Evolutionary conservation across 2,888 invertebrate genomes (phyloP), one percentile per base, ranked within the genome.

Genomic region (Cryptus viduatorius): DNA sequence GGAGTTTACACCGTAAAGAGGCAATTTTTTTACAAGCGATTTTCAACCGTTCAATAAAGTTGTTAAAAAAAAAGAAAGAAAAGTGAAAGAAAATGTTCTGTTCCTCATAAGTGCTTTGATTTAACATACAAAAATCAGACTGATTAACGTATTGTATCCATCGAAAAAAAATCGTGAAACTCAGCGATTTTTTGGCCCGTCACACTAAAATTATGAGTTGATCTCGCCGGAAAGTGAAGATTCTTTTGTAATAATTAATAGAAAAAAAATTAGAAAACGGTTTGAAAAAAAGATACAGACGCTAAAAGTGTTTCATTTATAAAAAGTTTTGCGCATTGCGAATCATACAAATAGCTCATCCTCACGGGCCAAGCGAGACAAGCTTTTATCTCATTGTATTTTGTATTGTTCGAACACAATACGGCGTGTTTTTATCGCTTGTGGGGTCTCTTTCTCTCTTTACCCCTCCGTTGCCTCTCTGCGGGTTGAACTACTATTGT

Each of bases 381-480:
- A 44, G 46, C 37, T 72, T 78, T 69, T 48, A 37, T 31, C 65
- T 29, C 76, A 86, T 86, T 81, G 64, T 79, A 69, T 77, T 81
- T 65, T 42, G 31, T 61, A 61, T 88, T 86, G 82, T 87, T 83
- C 64, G 48, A 69, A 19, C 83, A 86, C 84, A 89, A 89, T 89
- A 71, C 83, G 78, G 65, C 77, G 73, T 85, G 85, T 89, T 87
- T 87, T 80, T 85, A 79, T 64, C 69, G 78, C 84, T 75, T 82
- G 56, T 67, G 56, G 37, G 67, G 31, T 86, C 77, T 72, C 68
- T 56, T 72, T 53, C 80, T 71, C 79, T 56, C 79, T 65, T 44
- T 71, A 73, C 59, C 37, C 73, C 75, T 42, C 76, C 76, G 50
- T 48, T 50, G 53, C 12, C 61, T n/a, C 29, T 44, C 37, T 8